phyloP scores from a whole-genome alignment of 1,140 invertebrate species.

The Drosophila prosaltans region DNA sequence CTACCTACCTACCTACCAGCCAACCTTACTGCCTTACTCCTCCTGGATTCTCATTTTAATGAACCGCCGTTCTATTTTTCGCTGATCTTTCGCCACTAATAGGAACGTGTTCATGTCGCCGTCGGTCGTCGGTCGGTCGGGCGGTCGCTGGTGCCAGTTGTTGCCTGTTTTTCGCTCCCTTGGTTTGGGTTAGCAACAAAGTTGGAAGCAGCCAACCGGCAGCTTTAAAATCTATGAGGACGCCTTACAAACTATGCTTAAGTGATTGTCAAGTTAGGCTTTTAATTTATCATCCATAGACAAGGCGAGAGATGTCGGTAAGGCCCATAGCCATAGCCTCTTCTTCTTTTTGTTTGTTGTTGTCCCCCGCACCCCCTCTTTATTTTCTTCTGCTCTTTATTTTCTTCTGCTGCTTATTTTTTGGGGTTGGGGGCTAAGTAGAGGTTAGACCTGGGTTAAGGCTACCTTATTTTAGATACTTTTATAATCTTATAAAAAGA shows the following conservation, averaged over 20 bases:
- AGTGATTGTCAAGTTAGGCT: slow-evolving; percentile 83
- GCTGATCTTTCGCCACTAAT: slow-evolving; percentile 83
- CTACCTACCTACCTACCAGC: slow-evolving; percentile 2
- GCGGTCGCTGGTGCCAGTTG: slow-evolving; percentile 29
- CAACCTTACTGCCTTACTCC: slow-evolving; percentile 34
- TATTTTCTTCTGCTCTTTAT: background rate
- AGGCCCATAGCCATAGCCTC: background rate
- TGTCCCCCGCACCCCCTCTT: background rate
- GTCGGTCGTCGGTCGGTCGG: slow-evolving; percentile 38
- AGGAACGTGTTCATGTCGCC: slow-evolving; percentile 79
- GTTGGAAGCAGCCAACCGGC: slow-evolving; percentile 62
- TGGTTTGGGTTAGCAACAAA: slow-evolving; percentile 43
- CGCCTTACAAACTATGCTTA: slow-evolving; percentile 83
- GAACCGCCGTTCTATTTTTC: slow-evolving; percentile 82
- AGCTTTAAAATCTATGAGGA: slow-evolving; percentile 78
- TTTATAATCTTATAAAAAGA: background rate
- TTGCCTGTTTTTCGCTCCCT: slow-evolving; percentile 35
- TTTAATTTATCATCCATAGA: slow-evolving; percentile 83
- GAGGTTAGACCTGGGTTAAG: slow-evolving; percentile 76
- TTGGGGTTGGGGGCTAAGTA: slow-evolving; percentile 68
- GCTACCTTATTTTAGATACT: slow-evolving; percentile 58
- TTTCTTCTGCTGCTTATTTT: slow-evolving; percentile 19
- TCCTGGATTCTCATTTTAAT: slow-evolving; percentile 80
- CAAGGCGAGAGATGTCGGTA: slow-evolving; percentile 67
- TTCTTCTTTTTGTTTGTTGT: background rate